Evolutionary conservation across 2,113 vertebrate species (phyloP).

Genomic region (Gymnocephalus cernua): DNA sequence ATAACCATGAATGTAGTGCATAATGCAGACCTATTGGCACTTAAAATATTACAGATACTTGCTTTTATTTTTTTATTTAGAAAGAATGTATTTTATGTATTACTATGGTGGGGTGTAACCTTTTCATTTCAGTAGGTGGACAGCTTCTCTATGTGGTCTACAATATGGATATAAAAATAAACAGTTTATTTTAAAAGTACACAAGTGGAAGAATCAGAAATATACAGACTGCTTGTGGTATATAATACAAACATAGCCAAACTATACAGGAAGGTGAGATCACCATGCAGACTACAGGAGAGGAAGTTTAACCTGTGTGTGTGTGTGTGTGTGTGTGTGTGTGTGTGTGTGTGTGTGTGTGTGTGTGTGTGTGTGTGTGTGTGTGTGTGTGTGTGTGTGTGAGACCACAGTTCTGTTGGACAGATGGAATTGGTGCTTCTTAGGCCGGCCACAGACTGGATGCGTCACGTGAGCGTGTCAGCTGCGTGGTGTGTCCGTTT

Average conservation of each 20-base stretch:
- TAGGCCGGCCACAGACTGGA: too few species aligned
- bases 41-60: not conserved
- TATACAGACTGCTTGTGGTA: not conserved
- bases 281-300: not conserved
- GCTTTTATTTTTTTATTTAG: not conserved
- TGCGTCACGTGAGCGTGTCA: too few species aligned
- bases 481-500: too few species aligned
- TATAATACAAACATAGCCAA: not conserved
- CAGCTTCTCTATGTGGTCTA: not conserved
- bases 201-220: not conserved
- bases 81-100: not conserved
- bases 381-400: too few species aligned
- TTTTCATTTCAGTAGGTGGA: not conserved
- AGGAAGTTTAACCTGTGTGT: not conserved
- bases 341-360: too few species aligned
- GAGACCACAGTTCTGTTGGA: not conserved
- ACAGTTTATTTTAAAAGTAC: not conserved
- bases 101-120: not conserved
- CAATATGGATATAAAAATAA: not conserved
- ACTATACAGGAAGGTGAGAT: not conserved
- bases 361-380: too few species aligned
- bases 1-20: not conserved
- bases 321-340: too few species aligned
- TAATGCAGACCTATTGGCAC: not conserved
- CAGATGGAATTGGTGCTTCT: too few species aligned